phyloP scores from a whole-genome alignment of 2,888 invertebrate genomes.

The Pristionchus fissidentatus region DNA sequence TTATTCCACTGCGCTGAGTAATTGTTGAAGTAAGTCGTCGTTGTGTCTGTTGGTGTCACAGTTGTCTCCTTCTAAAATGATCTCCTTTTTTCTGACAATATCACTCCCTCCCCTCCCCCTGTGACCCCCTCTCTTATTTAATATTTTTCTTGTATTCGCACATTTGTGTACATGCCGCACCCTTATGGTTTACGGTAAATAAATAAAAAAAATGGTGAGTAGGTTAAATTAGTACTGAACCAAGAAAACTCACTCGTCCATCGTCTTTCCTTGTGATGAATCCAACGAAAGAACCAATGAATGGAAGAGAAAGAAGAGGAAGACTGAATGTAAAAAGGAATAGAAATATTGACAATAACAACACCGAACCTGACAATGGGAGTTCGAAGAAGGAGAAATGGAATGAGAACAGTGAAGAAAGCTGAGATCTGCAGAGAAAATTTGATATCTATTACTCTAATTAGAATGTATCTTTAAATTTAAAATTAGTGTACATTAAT shows the following conservation, averaged over 20 bases:
- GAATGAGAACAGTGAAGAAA: not conserved
- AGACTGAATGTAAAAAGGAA: too few relatives aligned
- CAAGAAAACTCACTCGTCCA: not conserved
- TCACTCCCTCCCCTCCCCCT: too few relatives aligned
- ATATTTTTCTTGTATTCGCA: too few relatives aligned
- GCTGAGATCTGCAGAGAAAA: not conserved
- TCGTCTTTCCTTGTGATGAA: not conserved
- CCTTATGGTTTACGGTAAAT: too few relatives aligned
- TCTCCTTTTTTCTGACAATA: too few relatives aligned
- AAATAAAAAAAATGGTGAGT: not conserved
- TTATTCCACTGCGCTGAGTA: constrained; percentile 9
- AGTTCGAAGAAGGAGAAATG: constrained; percentile 6
- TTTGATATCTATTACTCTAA: too few relatives aligned
- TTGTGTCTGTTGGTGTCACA: not conserved
- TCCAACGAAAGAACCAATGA: not conserved
- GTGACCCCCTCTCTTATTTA: too few relatives aligned
- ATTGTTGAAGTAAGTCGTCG: not conserved
- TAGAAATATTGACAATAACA: not conserved
- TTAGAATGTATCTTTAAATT: too few relatives aligned
- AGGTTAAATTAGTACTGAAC: not conserved
- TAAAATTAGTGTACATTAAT: too few relatives aligned
- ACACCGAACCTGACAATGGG: not conserved
- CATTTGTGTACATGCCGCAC: too few relatives aligned
- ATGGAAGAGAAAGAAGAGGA: not conserved
- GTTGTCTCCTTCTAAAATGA: too few relatives aligned